Evolutionary conservation across 2,797 vertebrate genomes (phyloP), one percentile per base, ranked within the genome.

Genomic region (Tapirus indicus): DNA sequence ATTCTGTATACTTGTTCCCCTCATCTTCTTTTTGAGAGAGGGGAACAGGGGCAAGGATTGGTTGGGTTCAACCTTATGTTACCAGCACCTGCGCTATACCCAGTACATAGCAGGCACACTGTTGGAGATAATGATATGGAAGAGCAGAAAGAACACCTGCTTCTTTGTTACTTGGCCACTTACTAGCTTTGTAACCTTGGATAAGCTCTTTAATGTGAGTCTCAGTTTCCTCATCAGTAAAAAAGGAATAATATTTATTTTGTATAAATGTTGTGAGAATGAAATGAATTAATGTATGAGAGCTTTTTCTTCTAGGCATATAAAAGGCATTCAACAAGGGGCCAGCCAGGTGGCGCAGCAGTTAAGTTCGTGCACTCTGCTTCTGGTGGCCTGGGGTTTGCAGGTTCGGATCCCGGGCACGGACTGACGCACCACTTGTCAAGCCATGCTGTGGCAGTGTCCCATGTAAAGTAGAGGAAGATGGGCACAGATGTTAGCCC

Each of bases 221-320:
- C 89, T 95, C 52, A 68, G 41, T 88, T 75, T 95, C 60, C 35
- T 94, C 52, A 71, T n/a, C 52, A 93, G 27, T 52, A 97, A 85
- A 93, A 90, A 29, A 95, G 35, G n/a, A 88, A 75, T 72, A 88
- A 52, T 71, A 84, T 56, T 88, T 56, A 92, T 54, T 94, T 80
- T 93, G 77, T 32, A 49, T 62, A n/a, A 92, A 2, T 84, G 71
- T 60, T 47, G 17, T 84, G 68, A 93, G 52, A 91, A 93, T 35
- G 58, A 86, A 87, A 89, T 89, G 58, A 58, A 88, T 89, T 66
- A 92, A 44, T 82, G 27, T 27, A 64, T n/a, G 18, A 86, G 6
- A 47, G 52, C 6, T 41, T 92, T 95, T 80, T 89, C 68, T 86
- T 68, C 32, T 41, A 69, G 18, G 52, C 29, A 93, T 18, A 54